Base-by-base conservation (phyloP, 2,113 vertebrate species). In the Plectropomus leopardus region DNA sequence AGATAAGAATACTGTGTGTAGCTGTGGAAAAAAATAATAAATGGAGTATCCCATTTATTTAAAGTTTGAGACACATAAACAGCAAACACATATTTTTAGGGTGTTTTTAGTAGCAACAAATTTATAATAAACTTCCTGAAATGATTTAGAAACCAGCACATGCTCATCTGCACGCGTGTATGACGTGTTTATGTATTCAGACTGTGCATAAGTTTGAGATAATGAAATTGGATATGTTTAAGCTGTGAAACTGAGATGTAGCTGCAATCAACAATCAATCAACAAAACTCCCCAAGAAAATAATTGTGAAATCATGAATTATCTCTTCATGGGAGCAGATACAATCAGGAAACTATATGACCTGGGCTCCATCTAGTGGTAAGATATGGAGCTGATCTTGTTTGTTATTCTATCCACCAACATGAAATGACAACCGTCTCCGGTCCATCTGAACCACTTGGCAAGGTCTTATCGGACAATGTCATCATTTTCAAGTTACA, bases 351-450 rank as follows among this genome's bases (percentile, higher is more conserved):
- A 66, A 45, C 54, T 60, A 32, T 30, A 32, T 70, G 72, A 44
- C 26, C 54, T 44, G 65, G 50, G 83, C 88, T 7, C 85, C 90
- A 88, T 79, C 90, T 93, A 68, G 76, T 92, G 90, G 85, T 60
- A 2, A 24, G 8, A 53, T 47, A 8, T 6, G 2, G 2, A 44
- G 7, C 1, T 40, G 16, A 45, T 28, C 24, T n/a, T n/a, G 9
- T 7, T 17, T n/a, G 16, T 40, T 34, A 40, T 40, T 11, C 11
- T 40, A 9, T 40, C 36, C 1, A 50, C n/a, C 16, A 9, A 28
- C 26, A 15, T 23, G 4, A 73, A 24, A 16, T 4, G 21, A 28
- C 7, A 68, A 19, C 11, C 14, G 16, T 40, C 36, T 40, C 36
- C 36, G n/a, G n/a, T n/a, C n/a, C n/a, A n/a, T n/a, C n/a, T n/a